phyloP scores from a whole-genome alignment of 2,797 vertebrate species.

The Cossypha polioptera region DNA sequence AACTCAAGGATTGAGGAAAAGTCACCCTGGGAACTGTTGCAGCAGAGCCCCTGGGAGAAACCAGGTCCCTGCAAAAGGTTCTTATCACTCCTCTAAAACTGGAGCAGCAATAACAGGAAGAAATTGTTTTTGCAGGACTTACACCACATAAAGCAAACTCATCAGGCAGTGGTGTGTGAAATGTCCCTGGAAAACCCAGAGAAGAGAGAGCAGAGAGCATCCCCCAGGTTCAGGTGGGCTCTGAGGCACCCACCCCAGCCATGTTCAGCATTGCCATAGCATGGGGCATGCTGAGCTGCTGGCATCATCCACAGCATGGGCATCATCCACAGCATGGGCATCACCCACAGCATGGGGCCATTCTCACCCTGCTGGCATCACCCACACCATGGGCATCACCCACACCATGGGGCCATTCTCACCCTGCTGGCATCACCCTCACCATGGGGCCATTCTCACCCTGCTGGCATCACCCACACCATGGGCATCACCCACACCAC shows the following conservation, averaged over 20 bases:
- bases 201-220: background rate
- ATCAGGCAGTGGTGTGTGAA: background rate
- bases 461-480: fast-evolving
- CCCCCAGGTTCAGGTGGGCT: background rate
- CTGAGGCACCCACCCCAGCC: fast-evolving
- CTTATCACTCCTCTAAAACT: background rate
- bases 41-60: background rate
- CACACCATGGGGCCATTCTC: too few relatives aligned
- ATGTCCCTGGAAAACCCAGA: background rate
- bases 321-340: too few relatives aligned
- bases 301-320: too few relatives aligned
- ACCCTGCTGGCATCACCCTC: background rate
- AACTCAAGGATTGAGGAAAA: background rate
- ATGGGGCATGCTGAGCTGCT: too few relatives aligned
- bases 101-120: constrained; percentile 53
- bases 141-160: background rate
- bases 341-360: too few relatives aligned
- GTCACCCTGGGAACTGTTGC: background rate
- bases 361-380: too few relatives aligned
- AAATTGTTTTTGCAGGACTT: constrained; percentile 48
- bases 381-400: background rate
- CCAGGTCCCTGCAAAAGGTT: background rate
- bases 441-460: fast-evolving
- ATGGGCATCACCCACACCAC: too few relatives aligned
- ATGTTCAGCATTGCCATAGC: fast-evolving